Conservation (phyloP, 2,113 vertebrate species). For the Mionectes macconnelli region DNA sequence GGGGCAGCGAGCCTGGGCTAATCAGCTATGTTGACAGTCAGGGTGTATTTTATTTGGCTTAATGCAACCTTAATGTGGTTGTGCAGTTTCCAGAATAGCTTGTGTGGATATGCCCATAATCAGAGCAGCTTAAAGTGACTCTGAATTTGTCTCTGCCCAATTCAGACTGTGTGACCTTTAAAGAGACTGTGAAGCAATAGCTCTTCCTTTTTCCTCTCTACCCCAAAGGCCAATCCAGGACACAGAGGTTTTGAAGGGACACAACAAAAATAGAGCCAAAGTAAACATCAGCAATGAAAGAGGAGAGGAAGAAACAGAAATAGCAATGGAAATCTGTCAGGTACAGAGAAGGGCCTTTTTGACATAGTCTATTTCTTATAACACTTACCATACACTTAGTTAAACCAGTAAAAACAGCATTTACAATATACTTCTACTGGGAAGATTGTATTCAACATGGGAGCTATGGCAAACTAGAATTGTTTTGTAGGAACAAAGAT, state of each 20-base stretch:
- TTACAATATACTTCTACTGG: neutral
- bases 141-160: neutral
- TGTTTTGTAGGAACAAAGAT: neutral
- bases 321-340: neutral
- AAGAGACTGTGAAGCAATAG: neutral
- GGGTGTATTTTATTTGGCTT: neutral
- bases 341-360: neutral
- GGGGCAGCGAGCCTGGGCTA: neutral
- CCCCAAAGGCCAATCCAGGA: constrained; percentile 3
- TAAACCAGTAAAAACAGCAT: neutral
- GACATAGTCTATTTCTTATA: neutral
- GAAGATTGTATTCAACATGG: neutral
- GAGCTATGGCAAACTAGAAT: neutral
- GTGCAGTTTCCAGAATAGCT: neutral
- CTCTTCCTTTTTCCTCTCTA: neutral
- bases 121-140: neutral
- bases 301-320: neutral
- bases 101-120: neutral
- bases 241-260: neutral
- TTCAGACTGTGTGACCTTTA: neutral
- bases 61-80: neutral
- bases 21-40: neutral
- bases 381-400: neutral
- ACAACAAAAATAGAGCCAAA: neutral
- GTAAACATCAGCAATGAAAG: neutral